Evolutionary conservation across 2,888 invertebrate genomes (phyloP).

Genomic region (Acrocyrtus sp.): DNA sequence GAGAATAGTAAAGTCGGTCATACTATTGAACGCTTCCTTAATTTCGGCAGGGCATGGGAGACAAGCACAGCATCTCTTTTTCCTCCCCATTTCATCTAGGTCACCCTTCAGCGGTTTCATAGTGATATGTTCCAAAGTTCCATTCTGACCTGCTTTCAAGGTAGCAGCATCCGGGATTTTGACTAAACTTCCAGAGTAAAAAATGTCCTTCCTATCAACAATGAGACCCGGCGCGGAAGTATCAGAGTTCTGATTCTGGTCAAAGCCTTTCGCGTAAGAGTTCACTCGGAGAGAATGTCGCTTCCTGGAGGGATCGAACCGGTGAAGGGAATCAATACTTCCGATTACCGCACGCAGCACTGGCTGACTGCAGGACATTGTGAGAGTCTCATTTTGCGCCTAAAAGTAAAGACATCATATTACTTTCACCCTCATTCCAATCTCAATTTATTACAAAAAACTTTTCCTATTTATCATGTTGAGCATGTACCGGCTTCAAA

Average conservation of each 20-base stretch:
- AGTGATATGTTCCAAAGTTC: constrained; percentile 38
- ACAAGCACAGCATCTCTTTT: constrained; percentile 65
- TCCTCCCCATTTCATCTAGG: constrained; percentile 38
- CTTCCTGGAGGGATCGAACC: constrained; percentile 48
- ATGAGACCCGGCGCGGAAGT: constrained; percentile 72
- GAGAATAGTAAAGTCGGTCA: constrained; percentile 88
- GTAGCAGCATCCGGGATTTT: constrained; percentile 67
- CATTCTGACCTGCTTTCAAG: constrained; percentile 64
- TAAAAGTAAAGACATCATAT: no score
- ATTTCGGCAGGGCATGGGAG: constrained; percentile 77
- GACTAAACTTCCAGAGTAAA: constrained; percentile 83
- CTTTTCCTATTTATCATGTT: no score
- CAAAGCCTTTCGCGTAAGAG: constrained; percentile 38
- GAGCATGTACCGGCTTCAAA: constrained; percentile 44
- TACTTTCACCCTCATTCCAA: no score
- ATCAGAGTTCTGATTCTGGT: constrained; percentile 38
- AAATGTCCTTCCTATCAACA: constrained; percentile 84
- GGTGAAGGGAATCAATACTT: constrained; percentile 57
- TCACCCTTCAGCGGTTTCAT: constrained; percentile 43
- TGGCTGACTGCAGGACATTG: constrained; percentile 63
- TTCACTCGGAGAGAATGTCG: constrained; percentile 57
- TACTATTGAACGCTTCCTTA: constrained; percentile 77
- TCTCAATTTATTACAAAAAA: no score
- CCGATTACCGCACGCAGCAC: constrained; percentile 56
- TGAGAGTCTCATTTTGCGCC: constrained; percentile 53